Percentiles rank a stretch among this genome's conserved stretches.
Conservation (phyloP, 2,113 vertebrate species). For the Leptosomus discolor region DNA sequence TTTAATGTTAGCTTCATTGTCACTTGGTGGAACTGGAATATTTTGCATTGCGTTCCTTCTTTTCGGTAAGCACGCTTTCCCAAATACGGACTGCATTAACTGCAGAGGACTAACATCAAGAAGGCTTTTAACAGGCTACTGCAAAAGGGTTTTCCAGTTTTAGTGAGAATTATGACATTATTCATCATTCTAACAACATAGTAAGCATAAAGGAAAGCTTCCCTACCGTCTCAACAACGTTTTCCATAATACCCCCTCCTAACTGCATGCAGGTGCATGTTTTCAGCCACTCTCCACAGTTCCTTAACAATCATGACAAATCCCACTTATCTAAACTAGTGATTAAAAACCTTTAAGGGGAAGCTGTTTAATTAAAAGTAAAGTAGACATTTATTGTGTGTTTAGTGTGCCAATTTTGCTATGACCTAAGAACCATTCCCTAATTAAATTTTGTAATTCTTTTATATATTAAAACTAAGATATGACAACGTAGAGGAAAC, state of each 20-base stretch:
- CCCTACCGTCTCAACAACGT: neutral
- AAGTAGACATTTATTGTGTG: constrained; percentile 37
- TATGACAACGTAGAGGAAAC: neutral
- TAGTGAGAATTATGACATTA: neutral
- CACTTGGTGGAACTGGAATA: neutral
- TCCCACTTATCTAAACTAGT: constrained; percentile 53
- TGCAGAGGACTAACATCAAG: neutral
- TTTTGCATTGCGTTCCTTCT: neutral
- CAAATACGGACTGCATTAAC: neutral
- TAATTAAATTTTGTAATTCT: constrained; percentile 31
- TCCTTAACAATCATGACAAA: constrained; percentile 35
- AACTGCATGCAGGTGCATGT: constrained; percentile 13
- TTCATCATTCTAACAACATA: neutral
- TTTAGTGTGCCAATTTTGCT: constrained; percentile 1
- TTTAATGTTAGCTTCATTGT: neutral
- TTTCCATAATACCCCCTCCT: neutral
- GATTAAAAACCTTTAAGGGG: constrained; percentile 42
- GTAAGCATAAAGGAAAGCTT: neutral
- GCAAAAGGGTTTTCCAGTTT: neutral
- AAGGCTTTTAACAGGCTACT: neutral
- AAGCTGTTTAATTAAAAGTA: constrained; percentile 62
- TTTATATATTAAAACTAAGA: neutral
- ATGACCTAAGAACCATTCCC: constrained; percentile 37
- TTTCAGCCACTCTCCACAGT: constrained; percentile 20
- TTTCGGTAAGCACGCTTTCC: neutral